A percentile compares a stretch with the other conserved stretches of the same genome.
Evolutionary conservation across 2,797 vertebrate genomes (phyloP).

Genomic region (Falco novaeseelandiae): DNA sequence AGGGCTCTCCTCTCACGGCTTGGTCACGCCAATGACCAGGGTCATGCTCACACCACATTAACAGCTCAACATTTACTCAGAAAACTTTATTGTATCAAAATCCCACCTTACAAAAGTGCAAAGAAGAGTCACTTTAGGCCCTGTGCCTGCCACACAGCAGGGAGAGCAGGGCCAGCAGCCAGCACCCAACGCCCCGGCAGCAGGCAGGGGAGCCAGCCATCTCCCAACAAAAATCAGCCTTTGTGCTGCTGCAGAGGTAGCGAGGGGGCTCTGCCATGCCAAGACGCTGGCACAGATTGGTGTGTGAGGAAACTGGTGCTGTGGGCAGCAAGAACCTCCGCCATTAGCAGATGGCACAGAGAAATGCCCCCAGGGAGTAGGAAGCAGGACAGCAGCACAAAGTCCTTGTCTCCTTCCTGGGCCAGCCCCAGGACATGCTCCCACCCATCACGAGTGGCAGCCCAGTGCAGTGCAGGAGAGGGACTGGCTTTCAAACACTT

Average conservation of each 20-base stretch:
- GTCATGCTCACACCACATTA: not conserved
- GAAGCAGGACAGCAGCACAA: not conserved
- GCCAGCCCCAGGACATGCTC: not conserved
- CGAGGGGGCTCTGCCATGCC: not conserved
- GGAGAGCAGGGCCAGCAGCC: not conserved
- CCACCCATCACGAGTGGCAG: fast-evolving
- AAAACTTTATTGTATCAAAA: slow-evolving; percentile 67
- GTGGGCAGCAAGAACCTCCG: not conserved
- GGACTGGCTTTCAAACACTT: not conserved
- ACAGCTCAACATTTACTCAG: slow-evolving; percentile 34
- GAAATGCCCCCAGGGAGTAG: not conserved
- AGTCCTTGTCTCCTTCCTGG: fast-evolving
- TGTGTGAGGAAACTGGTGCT: fast-evolving
- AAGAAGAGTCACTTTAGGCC: slow-evolving; percentile 38
- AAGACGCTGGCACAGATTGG: not conserved
- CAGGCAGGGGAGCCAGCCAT: not conserved
- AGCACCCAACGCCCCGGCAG: not conserved
- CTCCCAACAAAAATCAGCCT: not conserved
- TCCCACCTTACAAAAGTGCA: slow-evolving; percentile 49
- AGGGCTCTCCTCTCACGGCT: fast-evolving
- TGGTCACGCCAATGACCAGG: not conserved
- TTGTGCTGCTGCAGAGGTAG: fast-evolving
- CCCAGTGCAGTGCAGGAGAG: not conserved
- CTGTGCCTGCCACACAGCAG: not conserved
- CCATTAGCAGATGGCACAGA: fast-evolving